Percentiles rank a stretch among this genome's conserved stretches.
These are phyloP conservation scores for Scaptomyza caliginosa DNA, from an alignment of 2,888 invertebrate species.

Conservation along the genomic window DNA sequence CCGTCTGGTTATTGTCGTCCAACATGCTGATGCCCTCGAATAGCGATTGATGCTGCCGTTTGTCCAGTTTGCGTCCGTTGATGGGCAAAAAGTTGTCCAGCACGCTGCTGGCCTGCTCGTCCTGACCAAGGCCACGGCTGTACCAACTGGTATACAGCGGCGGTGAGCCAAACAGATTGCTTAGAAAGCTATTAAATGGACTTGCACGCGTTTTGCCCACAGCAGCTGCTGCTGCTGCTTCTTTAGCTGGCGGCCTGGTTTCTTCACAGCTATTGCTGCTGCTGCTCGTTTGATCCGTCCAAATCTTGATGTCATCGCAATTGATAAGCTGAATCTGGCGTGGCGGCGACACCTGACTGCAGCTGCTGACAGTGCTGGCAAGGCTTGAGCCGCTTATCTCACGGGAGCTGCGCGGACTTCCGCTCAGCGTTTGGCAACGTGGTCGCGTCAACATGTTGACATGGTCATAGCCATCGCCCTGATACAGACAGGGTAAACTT, in stretches of 20 bases:
- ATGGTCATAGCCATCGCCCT: neutral
- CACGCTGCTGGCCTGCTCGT: conserved; percentile 51
- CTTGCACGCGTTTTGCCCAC: conserved; percentile 46
- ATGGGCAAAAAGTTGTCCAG: conserved; percentile 79
- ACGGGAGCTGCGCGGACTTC: conserved; percentile 40
- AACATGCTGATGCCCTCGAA: conserved; percentile 80
- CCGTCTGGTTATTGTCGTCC: conserved; percentile 45
- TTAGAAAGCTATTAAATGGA: conserved; percentile 75
- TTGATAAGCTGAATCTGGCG: conserved; percentile 80
- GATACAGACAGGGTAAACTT: conserved; percentile 49
- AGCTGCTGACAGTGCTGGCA: conserved; percentile 31
- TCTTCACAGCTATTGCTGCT: conserved; percentile 3
- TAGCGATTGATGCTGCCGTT: conserved; percentile 70
- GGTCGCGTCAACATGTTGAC: conserved; percentile 15
- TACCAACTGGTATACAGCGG: conserved; percentile 79
- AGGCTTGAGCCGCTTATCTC: conserved; percentile 26
- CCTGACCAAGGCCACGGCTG: conserved; percentile 27
- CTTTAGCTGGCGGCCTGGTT: neutral
- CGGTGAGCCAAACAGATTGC: conserved; percentile 77
- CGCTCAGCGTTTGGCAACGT: conserved; percentile 63
- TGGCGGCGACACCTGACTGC: conserved; percentile 31
- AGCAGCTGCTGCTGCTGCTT: conserved; percentile 11
- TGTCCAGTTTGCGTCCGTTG: conserved; percentile 81
- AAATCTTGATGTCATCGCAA: conserved; percentile 84
- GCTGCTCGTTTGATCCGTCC: conserved; percentile 78